Conservation (phyloP, 1,140 invertebrate species). For the Geopemphigus sp. region DNA sequence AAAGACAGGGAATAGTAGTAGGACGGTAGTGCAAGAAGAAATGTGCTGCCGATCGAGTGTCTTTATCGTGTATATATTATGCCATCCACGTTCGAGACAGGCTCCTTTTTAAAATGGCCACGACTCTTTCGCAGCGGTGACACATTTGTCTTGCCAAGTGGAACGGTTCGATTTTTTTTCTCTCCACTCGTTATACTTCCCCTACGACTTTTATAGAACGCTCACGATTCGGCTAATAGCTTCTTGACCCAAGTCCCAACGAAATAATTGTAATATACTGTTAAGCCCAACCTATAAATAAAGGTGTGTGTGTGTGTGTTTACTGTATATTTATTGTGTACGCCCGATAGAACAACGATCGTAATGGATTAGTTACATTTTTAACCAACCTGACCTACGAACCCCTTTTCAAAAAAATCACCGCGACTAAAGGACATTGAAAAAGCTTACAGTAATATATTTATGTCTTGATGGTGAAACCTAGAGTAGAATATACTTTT, state of each 20-base stretch:
- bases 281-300: conserved; percentile 1
- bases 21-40: conserved; percentile 6
- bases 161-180: conserved; percentile 44
- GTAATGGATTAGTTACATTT: conserved; percentile 48
- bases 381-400: conserved; percentile 16
- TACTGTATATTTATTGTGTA: background rate
- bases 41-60: conserved; percentile 44
- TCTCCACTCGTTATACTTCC: background rate
- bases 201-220: conserved; percentile 7
- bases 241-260: conserved; percentile 22
- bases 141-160: conserved; percentile 46
- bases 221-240: conserved; percentile 21
- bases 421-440: conserved; percentile 4
- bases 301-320: background rate
- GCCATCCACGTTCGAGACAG: conserved; percentile 40
- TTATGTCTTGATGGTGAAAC: conserved; percentile 4
- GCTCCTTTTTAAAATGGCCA: conserved; percentile 40
- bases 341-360: conserved; percentile 11
- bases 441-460: conserved; percentile 28
- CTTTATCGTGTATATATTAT: conserved; percentile 49
- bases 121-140: conserved; percentile 43
- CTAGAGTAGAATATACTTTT: conserved; percentile 22
- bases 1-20: conserved; percentile 18
- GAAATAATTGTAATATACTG: conserved; percentile 46
- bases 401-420: conserved; percentile 8